These are phyloP conservation scores for Edolisoma coerulescens DNA, from an alignment of 2,113 vertebrate species.

Conservation along the genomic window DNA sequence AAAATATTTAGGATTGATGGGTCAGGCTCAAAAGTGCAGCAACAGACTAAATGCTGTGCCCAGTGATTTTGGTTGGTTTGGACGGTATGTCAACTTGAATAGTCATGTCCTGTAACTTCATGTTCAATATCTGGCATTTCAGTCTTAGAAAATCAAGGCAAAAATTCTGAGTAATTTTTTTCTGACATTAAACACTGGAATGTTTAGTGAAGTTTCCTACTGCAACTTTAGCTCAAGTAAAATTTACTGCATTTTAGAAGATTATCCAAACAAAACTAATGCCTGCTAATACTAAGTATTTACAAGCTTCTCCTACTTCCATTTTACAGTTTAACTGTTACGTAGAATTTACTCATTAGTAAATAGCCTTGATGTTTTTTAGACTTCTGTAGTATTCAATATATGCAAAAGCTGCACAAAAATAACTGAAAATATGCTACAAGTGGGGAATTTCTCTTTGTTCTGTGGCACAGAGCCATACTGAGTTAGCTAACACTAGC, in stretches of 20 bases:
- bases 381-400: background rate
- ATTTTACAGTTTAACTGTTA: conserved; percentile 1
- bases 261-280: background rate
- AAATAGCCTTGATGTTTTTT: background rate
- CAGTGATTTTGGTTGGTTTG: conserved; percentile 8
- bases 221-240: background rate
- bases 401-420: background rate
- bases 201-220: background rate
- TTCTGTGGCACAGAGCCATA: background rate
- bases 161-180: background rate
- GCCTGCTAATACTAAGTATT: background rate
- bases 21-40: background rate
- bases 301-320: background rate
- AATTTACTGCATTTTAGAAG: background rate
- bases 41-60: background rate
- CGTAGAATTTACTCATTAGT: background rate
- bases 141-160: background rate
- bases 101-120: background rate
- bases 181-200: background rate
- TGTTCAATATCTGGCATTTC: background rate
- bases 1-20: background rate
- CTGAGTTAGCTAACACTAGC: background rate
- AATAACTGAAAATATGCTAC: background rate
- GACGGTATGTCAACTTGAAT: background rate
- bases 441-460: background rate